Percentiles rank a stretch among this genome's conserved stretches.
Conservation (phyloP, 2,113 vertebrate genomes). For the Puntigrus tetrazona region DNA sequence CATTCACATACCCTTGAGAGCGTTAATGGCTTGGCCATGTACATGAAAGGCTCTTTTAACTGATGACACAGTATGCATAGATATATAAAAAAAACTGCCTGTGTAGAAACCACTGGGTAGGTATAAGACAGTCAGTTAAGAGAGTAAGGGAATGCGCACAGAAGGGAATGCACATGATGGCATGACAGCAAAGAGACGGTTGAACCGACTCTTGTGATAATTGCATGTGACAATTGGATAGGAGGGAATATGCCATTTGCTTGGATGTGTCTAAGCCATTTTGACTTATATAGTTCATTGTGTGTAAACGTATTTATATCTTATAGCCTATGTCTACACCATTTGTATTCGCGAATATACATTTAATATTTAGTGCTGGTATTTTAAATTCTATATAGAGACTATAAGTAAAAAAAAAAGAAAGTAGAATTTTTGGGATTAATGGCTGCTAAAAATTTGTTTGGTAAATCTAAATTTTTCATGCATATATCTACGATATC, state of each 20-base stretch:
- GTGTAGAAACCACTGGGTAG: neutral
- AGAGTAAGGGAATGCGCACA: neutral
- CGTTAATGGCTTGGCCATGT: neutral
- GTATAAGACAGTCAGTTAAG: neutral
- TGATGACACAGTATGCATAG: neutral
- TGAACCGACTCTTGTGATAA: constrained; percentile 31
- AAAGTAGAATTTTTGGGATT: too few species aligned
- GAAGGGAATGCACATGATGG: neutral
- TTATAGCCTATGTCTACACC: neutral
- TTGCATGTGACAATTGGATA: constrained; percentile 38
- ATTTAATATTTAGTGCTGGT: neutral
- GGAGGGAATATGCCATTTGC: neutral
- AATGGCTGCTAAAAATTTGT: too few species aligned
- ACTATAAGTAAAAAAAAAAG: too few species aligned
- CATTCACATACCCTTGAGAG: constrained; percentile 1
- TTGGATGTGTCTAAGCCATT: constrained; percentile 20
- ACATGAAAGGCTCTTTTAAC: neutral
- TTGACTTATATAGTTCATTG: neutral
- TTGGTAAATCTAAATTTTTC: too few species aligned
- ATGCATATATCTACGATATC: neutral
- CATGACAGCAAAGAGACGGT: neutral
- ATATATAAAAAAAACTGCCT: too few species aligned
- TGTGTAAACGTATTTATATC: neutral
- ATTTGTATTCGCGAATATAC: neutral
- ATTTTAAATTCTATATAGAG: neutral